Conservation (phyloP, 2,113 vertebrate genomes). For the Benitochromis conjunctus region DNA sequence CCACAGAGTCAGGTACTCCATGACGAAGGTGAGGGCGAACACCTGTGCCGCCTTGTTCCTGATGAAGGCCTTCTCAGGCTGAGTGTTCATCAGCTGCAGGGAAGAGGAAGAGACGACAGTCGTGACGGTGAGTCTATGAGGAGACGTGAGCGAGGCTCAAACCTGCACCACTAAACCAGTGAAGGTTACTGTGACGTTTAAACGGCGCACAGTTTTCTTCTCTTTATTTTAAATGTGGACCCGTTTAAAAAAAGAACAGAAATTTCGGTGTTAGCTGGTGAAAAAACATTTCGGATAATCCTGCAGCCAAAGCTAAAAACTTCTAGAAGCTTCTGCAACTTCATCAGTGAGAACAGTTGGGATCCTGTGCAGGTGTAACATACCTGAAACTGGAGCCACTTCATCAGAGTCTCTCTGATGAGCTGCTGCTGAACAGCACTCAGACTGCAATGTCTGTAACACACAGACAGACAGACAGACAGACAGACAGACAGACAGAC, state of each 20-base stretch:
- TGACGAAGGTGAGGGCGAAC: constrained; percentile 92
- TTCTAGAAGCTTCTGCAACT: no score
- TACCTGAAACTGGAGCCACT: constrained; percentile 94
- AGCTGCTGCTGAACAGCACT: constrained; percentile 88
- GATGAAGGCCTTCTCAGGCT: constrained; percentile 95
- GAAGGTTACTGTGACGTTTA: neutral
- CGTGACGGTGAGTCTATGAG: neutral
- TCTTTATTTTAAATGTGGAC: no score
- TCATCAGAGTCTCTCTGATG: constrained; percentile 92
- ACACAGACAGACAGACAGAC: neutral
- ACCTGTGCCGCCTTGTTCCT: constrained; percentile 98
- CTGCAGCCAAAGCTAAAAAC: no score
- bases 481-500: neutral
- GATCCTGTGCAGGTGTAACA: neutral
- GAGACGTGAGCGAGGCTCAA: neutral
- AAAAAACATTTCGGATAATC: no score
- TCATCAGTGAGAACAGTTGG: neutral
- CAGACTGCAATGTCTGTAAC: constrained; percentile 85
- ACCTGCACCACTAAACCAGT: neutral
- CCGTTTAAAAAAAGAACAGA: no score
- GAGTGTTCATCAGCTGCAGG: constrained; percentile 83
- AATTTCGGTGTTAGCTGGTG: no score
- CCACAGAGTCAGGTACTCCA: constrained; percentile 94
- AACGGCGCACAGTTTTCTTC: neutral
- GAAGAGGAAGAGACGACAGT: neutral